Percentiles rank a stretch among this genome's conserved stretches.
Evolutionary conservation across 2,797 vertebrate genomes (phyloP).

Genomic region (Garrulus glandarius): DNA sequence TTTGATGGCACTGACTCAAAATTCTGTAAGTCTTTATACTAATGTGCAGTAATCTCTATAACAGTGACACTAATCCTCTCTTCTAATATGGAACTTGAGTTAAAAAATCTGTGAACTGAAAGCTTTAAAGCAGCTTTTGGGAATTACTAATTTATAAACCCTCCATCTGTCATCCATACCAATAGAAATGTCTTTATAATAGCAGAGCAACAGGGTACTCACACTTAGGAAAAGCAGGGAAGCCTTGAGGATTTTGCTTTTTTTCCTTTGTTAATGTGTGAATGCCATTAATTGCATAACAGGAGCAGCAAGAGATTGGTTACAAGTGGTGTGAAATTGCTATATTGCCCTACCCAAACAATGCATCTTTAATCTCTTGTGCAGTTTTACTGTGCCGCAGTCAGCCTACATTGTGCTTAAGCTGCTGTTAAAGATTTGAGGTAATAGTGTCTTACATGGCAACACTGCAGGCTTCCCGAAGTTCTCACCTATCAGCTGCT

Average conservation of each 20-base stretch:
- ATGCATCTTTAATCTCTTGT: not conserved
- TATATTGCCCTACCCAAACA: not conserved
- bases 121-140: conserved; percentile 1
- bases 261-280: not conserved
- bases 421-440: not conserved
- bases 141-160: not conserved
- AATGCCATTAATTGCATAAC: not conserved
- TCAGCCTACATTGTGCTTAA: not conserved
- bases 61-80: conserved; percentile 10
- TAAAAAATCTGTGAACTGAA: not conserved
- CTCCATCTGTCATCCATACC: not conserved
- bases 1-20: not conserved
- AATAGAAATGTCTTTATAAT: not conserved
- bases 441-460: not conserved
- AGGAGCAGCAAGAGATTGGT: not conserved
- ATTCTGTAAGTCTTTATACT: conserved; percentile 22
- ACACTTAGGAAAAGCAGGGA: not conserved
- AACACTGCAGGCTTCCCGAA: not conserved
- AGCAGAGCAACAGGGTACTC: not conserved
- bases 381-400: not conserved
- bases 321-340: not conserved
- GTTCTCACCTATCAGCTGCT: not conserved
- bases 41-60: not conserved
- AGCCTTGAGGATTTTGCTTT: not conserved
- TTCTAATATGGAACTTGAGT: conserved; percentile 12